phyloP scores from a whole-genome alignment of 2,113 vertebrate genomes.

The Leptobrachium leishanense region DNA sequence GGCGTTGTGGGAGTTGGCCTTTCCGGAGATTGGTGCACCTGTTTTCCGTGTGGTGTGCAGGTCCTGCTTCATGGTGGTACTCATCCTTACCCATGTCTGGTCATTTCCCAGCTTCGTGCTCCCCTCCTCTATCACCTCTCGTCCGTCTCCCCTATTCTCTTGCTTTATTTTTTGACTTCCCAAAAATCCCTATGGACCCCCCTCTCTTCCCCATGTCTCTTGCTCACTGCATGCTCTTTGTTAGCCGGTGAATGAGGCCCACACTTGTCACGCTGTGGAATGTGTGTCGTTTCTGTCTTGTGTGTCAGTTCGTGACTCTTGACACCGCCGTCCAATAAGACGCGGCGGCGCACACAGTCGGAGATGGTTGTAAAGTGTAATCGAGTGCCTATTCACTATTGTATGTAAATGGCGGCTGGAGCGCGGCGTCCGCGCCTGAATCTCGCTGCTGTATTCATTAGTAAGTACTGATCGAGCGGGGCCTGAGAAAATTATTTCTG shows the following conservation, averaged over 20 bases:
- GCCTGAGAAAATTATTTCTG: no score
- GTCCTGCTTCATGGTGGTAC: no score
- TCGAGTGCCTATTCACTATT: background rate
- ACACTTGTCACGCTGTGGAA: constrained; percentile 21
- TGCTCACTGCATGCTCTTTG: constrained; percentile 7
- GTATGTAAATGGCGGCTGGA: background rate
- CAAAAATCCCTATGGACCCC: background rate
- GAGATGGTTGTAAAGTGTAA: background rate
- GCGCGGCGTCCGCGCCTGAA: no score
- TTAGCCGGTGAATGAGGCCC: constrained; percentile 24
- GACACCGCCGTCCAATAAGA: background rate
- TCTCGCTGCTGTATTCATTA: no score
- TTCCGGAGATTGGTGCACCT: no score
- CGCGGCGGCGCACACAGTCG: background rate
- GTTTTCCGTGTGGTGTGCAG: no score
- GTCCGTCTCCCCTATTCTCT: background rate
- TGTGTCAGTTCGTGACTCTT: constrained; percentile 19
- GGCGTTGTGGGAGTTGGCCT: no score
- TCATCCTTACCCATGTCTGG: no score
- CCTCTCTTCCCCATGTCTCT: background rate
- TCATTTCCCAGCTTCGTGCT: background rate
- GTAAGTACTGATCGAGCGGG: no score
- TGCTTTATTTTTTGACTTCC: background rate
- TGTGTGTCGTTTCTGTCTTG: constrained; percentile 7
- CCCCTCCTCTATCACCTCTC: background rate